Conservation (phyloP, 2,797 vertebrate species). For the Neostethus bicornis region DNA sequence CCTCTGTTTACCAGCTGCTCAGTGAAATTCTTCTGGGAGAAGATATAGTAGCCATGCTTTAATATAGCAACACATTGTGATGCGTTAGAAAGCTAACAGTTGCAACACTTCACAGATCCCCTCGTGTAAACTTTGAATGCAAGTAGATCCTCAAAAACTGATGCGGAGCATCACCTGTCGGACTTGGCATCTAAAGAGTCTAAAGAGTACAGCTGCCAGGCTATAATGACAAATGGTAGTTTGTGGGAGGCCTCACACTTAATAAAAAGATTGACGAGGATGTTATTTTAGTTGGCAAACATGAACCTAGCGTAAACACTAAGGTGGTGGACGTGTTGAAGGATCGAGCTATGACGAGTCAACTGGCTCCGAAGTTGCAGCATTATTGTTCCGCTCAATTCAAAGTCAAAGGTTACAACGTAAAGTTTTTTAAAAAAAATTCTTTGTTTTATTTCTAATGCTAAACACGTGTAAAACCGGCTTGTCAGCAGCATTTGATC, state of each 20-base stretch:
- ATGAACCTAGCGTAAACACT: conserved; percentile 64
- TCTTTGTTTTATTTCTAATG: conserved; percentile 50
- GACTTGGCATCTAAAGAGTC: conserved; percentile 71
- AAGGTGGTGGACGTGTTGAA: conserved; percentile 60
- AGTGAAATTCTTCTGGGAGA: conserved; percentile 31
- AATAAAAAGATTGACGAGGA: conserved; percentile 59
- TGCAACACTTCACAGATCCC: conserved; percentile 22
- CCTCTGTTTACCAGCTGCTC: conserved; percentile 37
- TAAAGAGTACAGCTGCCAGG: conserved; percentile 72
- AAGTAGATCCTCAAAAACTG: conserved; percentile 59
- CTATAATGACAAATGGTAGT: conserved; percentile 65
- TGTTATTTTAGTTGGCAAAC: conserved; percentile 75
- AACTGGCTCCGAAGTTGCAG: conserved; percentile 31
- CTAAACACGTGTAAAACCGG: conserved; percentile 49
- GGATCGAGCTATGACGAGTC: conserved; percentile 51
- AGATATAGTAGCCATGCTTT: conserved; percentile 21
- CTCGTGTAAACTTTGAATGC: conserved; percentile 60
- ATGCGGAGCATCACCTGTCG: conserved; percentile 72
- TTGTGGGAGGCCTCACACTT: conserved; percentile 58
- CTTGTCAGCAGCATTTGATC: conserved; percentile 68
- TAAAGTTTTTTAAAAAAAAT: conserved; percentile 42
- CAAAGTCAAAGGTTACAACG: conserved; percentile 58
- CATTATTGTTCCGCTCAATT: conserved; percentile 30
- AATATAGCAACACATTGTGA: conserved; percentile 32
- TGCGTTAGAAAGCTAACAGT: conserved; percentile 26